Conservation (phyloP, 2,113 vertebrate genomes). For the Phylloscopus trochilus region DNA sequence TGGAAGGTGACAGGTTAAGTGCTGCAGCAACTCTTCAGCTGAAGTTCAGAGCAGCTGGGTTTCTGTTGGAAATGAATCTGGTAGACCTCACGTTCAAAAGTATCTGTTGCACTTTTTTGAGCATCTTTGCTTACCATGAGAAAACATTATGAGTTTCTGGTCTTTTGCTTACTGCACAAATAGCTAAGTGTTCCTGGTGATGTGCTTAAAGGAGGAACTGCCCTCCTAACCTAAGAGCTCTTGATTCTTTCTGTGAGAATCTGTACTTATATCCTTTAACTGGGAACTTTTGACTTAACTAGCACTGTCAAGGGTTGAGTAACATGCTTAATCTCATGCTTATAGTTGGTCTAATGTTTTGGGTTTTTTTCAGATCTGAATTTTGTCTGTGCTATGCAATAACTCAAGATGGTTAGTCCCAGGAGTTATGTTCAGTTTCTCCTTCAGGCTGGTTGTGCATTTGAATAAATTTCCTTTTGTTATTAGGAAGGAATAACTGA, state of each 20-base stretch:
- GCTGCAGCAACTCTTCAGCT: background rate
- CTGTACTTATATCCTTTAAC: rapidly evolving
- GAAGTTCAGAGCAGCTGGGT: background rate
- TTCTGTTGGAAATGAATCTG: background rate
- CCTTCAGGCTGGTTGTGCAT: background rate
- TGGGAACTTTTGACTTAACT: background rate
- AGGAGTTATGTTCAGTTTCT: background rate
- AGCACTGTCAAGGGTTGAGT: no score
- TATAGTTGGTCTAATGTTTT: background rate
- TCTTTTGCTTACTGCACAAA: background rate
- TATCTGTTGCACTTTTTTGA: background rate
- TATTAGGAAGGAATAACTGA: background rate
- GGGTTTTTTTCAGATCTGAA: background rate
- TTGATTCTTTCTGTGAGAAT: background rate
- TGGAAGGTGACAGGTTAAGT: constrained; percentile 19
- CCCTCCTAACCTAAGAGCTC: background rate
- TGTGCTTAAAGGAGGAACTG: background rate
- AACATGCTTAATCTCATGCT: background rate
- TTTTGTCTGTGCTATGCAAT: background rate
- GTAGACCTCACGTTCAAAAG: background rate
- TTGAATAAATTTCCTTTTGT: background rate
- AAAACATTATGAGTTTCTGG: background rate
- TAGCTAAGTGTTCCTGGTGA: background rate
- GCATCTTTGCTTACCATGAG: background rate
- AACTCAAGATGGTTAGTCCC: background rate